Base-by-base conservation (phyloP, 2,113 vertebrate species). In the Chloebia gouldiae region DNA sequence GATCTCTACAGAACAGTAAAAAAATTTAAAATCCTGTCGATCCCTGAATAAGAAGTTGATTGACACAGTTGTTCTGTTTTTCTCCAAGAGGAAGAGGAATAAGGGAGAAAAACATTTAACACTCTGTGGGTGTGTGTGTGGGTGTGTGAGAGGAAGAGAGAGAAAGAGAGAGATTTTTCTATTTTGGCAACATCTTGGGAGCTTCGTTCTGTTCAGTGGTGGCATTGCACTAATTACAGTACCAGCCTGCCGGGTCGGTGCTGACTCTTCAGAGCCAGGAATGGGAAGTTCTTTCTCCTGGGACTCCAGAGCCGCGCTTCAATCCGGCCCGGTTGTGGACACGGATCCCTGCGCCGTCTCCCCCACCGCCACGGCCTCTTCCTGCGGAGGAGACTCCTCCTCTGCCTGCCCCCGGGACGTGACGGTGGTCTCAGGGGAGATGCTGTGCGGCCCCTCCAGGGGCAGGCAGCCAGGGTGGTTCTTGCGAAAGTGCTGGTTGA, bases 401-500 rank as follows among this genome's bases (percentile, higher is more conserved):
- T 99, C 98, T 0, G 98, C 98, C 56, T 98, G 98, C 65, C 98
- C 98, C 72, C 99, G 97, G 16, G 99, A 99, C 0, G 99, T 98
- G 92, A 99, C 98, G 1, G 99, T 99, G 95, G 99, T 99, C 96
- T 99, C 99, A 0, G 99, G 99, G 42, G 99, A 99, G 92, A 99
- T 99, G 96, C 99, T 99, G 92, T 99, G 99, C 35, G 99, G 98
- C 76, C 98, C 98, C 90, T 99, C 99, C 84, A 99, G 98, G 13
- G 99, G 98, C 91, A 99, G 91, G 37, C 99, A 99, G 97, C 99
- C 99, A 0, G 99, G 99, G 95, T 99, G 99, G 98, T 99, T 99
- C 97, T 99, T 99, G 88, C 99, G 99, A 98, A 99, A 99, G 98
- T 99, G 99, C 98, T 99, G 99, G 98, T 99, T 99, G 95, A 99